phyloP scores from a whole-genome alignment of 2,888 invertebrate genomes.

The Orchesella flavescens region DNA sequence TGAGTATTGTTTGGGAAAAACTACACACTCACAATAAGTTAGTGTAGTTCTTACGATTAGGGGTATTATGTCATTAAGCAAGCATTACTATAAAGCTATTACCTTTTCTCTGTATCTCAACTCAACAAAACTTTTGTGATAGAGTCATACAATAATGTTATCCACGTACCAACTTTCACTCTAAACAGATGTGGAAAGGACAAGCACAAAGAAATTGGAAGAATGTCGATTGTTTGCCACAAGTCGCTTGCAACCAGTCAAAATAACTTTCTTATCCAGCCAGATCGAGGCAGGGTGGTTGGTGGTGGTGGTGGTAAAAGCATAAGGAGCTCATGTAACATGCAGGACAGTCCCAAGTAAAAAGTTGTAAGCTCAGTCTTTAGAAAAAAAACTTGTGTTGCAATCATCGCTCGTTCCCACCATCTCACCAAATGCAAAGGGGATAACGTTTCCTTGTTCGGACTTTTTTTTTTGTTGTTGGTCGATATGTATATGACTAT shows the following conservation, averaged over 20 bases:
- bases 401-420: slow-evolving; percentile 28
- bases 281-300: no score
- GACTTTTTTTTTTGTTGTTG: no score
- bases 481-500: no score
- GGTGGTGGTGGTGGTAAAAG: no score
- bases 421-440: neutral
- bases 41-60: slow-evolving; percentile 17
- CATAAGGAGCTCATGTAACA: slow-evolving; percentile 50
- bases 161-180: neutral
- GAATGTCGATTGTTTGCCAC: slow-evolving; percentile 51
- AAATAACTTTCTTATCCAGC: slow-evolving; percentile 55
- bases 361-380: slow-evolving; percentile 43
- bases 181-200: slow-evolving; percentile 1
- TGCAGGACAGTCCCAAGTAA: slow-evolving; percentile 49
- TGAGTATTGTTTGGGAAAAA: no score
- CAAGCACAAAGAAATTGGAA: slow-evolving; percentile 19
- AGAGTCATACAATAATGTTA: neutral
- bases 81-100: neutral
- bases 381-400: slow-evolving; percentile 17
- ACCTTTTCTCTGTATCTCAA: neutral
- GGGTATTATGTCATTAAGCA: slow-evolving; percentile 29
- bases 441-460: no score
- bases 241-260: slow-evolving; percentile 42
- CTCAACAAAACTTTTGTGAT: slow-evolving; percentile 38
- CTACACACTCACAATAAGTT: no score